These are phyloP conservation scores for Brachionus angularis DNA, from an alignment of 1,140 invertebrate genomes.

Conservation along the genomic window DNA sequence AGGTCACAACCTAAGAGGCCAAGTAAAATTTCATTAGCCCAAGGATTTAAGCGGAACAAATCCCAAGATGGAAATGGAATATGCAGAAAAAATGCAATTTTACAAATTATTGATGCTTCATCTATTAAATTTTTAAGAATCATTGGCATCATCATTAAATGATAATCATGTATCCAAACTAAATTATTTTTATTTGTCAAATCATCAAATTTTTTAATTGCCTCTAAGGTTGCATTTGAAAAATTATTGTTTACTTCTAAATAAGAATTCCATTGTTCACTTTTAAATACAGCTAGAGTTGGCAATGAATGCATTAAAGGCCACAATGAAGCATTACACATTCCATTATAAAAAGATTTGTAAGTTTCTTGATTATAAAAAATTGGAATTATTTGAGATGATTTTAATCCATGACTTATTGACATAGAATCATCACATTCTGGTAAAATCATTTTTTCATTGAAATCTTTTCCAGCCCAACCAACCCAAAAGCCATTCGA, in stretches of 20 bases:
- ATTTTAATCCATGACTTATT: conserved; percentile 71
- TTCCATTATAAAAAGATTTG: conserved; percentile 82
- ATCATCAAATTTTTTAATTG: conserved; percentile 57
- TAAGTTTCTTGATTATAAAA: conserved; percentile 70
- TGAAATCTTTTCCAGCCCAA: conserved; percentile 71
- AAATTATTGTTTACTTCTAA: conserved; percentile 75
- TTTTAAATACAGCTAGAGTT: conserved; percentile 70
- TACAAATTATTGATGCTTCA: conserved; percentile 70
- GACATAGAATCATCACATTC: conserved; percentile 79
- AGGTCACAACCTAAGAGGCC: conserved; percentile 74
- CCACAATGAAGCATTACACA: conserved; percentile 86
- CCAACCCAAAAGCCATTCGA: conserved; percentile 80
- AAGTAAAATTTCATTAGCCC: conserved; percentile 84
- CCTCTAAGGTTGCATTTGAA: conserved; percentile 69
- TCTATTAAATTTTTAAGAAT: conserved; percentile 77
- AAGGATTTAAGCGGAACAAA: conserved; percentile 79
- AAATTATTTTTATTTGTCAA: conserved; percentile 64
- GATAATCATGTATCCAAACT: conserved; percentile 87
- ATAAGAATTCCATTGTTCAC: conserved; percentile 74
- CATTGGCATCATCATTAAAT: conserved; percentile 81
- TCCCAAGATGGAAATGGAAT: conserved; percentile 89
- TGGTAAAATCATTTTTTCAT: conserved; percentile 68
- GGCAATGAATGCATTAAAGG: conserved; percentile 86
- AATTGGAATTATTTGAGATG: conserved; percentile 73
- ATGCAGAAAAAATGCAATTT: conserved; percentile 82